Base-by-base conservation (phyloP, 1,140 invertebrate species). In the Nixonia krombeini region DNA sequence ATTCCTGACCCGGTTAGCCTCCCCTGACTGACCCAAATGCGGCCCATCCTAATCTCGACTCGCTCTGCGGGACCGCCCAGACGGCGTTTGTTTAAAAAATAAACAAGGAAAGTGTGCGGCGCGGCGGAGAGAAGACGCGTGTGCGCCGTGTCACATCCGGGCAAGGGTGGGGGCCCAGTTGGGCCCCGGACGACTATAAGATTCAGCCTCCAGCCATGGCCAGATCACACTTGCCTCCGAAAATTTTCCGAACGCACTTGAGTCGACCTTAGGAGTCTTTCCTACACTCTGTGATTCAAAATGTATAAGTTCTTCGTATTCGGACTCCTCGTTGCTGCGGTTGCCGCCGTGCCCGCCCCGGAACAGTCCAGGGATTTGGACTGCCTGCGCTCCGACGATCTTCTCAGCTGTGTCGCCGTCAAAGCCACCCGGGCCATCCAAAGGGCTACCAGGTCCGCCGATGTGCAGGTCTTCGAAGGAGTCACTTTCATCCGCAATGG, bases 381-480 rank as follows among this genome's bases (percentile, higher is more conserved):
- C 51, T 82, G 84, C 42, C 29, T 81, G 2, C 69, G 81, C 8
- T 61, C 76, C 0, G 86, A 89, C 12, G 86, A 87, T 17, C 66
- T 89, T 31, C 70, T 87, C 59, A 86, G 84, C 40, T 91, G 90
- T 73, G 65, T 89, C 26, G 86, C 87, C 16, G 86, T 89, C 26
- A 90, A 89, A 69, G 85, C 87, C 6, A 82, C 87, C 44, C 84
- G 83, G 10, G 82, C 84, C 5, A 49, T 91, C 9, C 83, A 88
- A 31, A 86, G 87, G 38, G 89, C 89, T 0, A 82, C 88, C 12
- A 85, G 87, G 55, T 87, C 87, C 49, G 78, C 79, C 49, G 85
- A 89, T 62, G 82, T 91, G 44, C 76, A 88, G 17, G 61, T 91
- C 12, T 28, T 88, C 53, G 85, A 87, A 31, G 90, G 90, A 16